phyloP scores from a whole-genome alignment of 2,113 vertebrate genomes.

The Sialia sialis region DNA sequence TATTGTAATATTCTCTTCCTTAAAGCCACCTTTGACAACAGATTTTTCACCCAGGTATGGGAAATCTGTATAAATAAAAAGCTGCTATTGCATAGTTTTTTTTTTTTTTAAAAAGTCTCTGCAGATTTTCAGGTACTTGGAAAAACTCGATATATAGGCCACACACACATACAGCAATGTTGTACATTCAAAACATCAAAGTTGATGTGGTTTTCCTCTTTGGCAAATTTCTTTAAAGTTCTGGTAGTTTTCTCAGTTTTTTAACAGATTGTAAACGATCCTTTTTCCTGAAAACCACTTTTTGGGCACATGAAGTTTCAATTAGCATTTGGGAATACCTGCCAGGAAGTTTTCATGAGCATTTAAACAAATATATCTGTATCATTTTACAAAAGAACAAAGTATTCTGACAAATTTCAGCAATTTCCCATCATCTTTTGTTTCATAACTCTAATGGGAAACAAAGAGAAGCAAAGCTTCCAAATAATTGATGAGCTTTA shows the following conservation, averaged over 20 bases:
- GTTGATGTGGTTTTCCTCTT: not conserved
- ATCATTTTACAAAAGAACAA: slow-evolving; percentile 33
- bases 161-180: not conserved
- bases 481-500: not conserved
- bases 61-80: slow-evolving; percentile 65
- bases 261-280: not conserved
- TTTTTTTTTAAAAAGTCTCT: not conserved
- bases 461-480: slow-evolving; percentile 34
- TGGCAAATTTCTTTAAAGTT: not conserved
- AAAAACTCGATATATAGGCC: not conserved
- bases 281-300: slow-evolving; percentile 30
- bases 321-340: not conserved
- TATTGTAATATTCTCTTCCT: slow-evolving; percentile 75
- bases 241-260: not conserved
- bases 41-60: slow-evolving; percentile 71
- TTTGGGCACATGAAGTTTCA: not conserved
- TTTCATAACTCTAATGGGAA: slow-evolving; percentile 39
- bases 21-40: slow-evolving; percentile 76
- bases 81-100: slow-evolving; percentile 63
- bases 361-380: not conserved
- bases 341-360: slow-evolving; percentile 37
- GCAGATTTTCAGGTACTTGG: not conserved
- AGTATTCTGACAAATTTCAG: slow-evolving; percentile 16
- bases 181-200: not conserved
- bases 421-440: slow-evolving; percentile 19